Conservation (phyloP, 1,140 invertebrate species). For the Parasteatoda tepidariorum region DNA sequence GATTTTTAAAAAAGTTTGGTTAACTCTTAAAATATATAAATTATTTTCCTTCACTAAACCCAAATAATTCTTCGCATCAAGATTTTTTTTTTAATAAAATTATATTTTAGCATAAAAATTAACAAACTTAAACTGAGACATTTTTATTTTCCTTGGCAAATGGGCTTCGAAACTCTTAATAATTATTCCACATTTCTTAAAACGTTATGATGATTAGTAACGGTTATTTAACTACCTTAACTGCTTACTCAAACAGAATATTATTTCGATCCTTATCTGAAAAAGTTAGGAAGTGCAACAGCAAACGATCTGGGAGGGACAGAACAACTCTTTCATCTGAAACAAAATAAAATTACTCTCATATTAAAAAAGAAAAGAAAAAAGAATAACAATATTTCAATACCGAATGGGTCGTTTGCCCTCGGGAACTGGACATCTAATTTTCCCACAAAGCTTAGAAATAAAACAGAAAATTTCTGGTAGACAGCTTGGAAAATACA, state of each 20-base stretch:
- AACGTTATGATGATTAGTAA: no score
- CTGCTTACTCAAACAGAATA: neutral
- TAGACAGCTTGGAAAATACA: conserved; percentile 14
- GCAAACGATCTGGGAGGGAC: neutral
- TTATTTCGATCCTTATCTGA: neutral
- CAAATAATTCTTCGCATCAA: no score
- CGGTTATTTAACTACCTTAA: no score
- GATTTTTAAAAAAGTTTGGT: no score
- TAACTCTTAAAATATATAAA: no score
- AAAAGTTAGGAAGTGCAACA: neutral
- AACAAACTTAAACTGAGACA: no score
- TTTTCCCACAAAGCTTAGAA: conserved; percentile 38
- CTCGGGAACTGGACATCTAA: neutral
- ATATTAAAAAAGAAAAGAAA: neutral
- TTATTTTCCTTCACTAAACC: no score
- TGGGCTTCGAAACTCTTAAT: no score
- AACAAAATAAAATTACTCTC: conserved; percentile 1
- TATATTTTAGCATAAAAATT: no score
- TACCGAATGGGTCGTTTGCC: conserved; percentile 32
- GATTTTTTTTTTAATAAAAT: no score
- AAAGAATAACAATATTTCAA: neutral
- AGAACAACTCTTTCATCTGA: neutral
- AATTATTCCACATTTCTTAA: no score
- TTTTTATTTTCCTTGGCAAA: no score
- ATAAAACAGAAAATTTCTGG: conserved; percentile 2